Percentiles rank a stretch among this genome's conserved stretches.
Evolutionary conservation across 2,888 invertebrate species (phyloP).

Genomic region (Dynastes maya): DNA sequence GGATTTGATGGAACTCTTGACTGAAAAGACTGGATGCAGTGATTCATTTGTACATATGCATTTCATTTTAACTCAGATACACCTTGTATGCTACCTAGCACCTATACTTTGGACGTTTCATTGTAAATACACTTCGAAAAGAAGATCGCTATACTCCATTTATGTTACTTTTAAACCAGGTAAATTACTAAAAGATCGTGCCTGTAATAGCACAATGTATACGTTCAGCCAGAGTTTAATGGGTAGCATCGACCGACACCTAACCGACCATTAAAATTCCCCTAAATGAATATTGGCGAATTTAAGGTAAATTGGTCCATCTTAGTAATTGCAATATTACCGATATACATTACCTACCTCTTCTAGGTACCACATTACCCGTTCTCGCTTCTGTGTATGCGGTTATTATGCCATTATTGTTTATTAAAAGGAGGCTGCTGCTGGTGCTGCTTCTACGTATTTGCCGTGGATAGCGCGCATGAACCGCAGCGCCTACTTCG

Average conservation of each 20-base stretch:
- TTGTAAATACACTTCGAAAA: no score
- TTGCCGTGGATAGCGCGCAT: not conserved
- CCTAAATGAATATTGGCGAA: constrained; percentile 50
- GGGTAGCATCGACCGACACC: constrained; percentile 31
- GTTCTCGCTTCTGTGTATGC: not conserved
- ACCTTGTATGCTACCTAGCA: no score
- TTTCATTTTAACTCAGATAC: no score
- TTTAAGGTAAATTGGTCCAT: constrained; percentile 48
- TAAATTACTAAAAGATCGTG: not conserved
- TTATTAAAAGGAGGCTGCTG: constrained; percentile 28
- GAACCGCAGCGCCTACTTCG: no score
- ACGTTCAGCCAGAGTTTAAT: no score
- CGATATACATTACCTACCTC: constrained; percentile 48
- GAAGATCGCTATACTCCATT: no score
- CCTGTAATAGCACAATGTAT: no score
- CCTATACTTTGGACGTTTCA: no score
- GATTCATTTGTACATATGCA: no score
- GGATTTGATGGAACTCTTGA: no score
- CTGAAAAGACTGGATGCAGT: no score
- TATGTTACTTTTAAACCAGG: not conserved
- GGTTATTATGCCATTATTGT: constrained; percentile 43
- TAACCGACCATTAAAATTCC: constrained; percentile 48
- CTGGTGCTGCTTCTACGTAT: no score
- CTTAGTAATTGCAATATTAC: constrained; percentile 49
- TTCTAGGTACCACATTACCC: constrained; percentile 15